phyloP scores from a whole-genome alignment of 2,797 vertebrate genomes.

The Cirrhinus molitorella region DNA sequence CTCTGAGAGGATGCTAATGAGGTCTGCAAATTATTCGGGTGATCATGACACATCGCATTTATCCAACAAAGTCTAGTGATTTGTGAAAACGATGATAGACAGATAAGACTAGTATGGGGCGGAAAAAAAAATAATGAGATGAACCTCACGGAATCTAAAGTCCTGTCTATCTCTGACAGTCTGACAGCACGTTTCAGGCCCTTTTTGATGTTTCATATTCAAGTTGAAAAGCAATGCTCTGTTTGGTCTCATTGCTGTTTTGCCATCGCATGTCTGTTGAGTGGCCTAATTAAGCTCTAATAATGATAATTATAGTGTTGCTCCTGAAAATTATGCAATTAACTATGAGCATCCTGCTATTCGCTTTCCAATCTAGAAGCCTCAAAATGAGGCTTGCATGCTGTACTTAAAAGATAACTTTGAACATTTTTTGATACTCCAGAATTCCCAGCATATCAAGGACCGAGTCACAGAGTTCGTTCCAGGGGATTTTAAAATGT shows the following conservation, averaged over 20 bases:
- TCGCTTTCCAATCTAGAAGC: conserved; percentile 24
- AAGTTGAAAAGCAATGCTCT: conserved; percentile 16
- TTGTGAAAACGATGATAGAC: conserved; percentile 51
- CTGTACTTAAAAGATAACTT: conserved; percentile 60
- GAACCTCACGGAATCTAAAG: conserved; percentile 10
- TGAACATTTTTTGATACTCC: conserved; percentile 32
- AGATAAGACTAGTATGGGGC: conserved; percentile 1
- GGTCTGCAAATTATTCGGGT: conserved; percentile 49
- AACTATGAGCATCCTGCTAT: conserved; percentile 29
- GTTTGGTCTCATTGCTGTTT: conserved; percentile 60
- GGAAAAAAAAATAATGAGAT: conserved; percentile 4
- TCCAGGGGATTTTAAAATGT: conserved; percentile 54
- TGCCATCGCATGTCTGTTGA: conserved; percentile 64
- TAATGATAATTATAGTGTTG: conserved; percentile 33
- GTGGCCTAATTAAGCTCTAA: conserved; percentile 38
- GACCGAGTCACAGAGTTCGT: conserved; percentile 9
- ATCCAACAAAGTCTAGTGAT: conserved; percentile 37
- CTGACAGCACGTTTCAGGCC: conserved; percentile 9
- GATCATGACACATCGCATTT: conserved; percentile 46
- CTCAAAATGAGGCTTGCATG: background rate
- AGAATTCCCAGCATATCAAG: conserved; percentile 36
- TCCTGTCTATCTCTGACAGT: conserved; percentile 19
- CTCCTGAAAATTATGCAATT: conserved; percentile 45
- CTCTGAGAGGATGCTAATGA: conserved; percentile 47
- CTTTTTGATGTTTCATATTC: conserved; percentile 15